Evolutionary conservation across 1,140 invertebrate species (phyloP).

Genomic region (Cepaea nemoralis): DNA sequence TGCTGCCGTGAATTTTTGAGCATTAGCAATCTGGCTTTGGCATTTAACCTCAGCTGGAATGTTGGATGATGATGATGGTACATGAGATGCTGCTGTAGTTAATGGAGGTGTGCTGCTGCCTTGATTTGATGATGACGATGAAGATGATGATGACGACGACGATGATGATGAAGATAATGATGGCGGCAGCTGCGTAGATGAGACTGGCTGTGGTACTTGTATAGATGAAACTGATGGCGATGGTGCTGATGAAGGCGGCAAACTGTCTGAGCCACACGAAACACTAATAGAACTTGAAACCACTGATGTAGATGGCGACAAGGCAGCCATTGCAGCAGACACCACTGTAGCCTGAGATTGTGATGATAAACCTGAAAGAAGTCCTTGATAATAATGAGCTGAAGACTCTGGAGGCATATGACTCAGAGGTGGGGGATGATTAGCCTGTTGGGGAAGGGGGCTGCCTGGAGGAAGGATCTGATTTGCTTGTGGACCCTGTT

Average conservation of each 20-base stretch:
- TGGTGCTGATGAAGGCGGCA: neutral
- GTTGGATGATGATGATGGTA: conserved; percentile 5
- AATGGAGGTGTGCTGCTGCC: neutral
- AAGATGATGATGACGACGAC: neutral
- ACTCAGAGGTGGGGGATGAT: conserved; percentile 15
- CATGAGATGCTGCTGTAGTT: neutral
- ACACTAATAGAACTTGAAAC: neutral
- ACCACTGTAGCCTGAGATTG: neutral
- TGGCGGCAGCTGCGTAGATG: neutral
- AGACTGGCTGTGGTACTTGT: neutral
- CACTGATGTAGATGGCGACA: neutral
- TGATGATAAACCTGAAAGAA: neutral
- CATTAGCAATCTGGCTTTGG: neutral
- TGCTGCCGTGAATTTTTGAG: conserved; percentile 19
- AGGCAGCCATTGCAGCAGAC: neutral
- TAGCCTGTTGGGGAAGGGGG: conserved; percentile 8
- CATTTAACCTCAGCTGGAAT: conserved; percentile 24
- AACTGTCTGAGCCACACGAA: neutral
- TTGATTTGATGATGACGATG: neutral
- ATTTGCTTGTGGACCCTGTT: conserved; percentile 15
- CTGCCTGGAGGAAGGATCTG: neutral
- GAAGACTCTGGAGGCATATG: conserved; percentile 15
- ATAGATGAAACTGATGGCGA: neutral
- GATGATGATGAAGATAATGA: conserved; percentile 9
- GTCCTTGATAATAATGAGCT: neutral